Evolutionary conservation across 2,797 vertebrate genomes (phyloP).

Genomic region (Oryzias dopingdopingensis): DNA sequence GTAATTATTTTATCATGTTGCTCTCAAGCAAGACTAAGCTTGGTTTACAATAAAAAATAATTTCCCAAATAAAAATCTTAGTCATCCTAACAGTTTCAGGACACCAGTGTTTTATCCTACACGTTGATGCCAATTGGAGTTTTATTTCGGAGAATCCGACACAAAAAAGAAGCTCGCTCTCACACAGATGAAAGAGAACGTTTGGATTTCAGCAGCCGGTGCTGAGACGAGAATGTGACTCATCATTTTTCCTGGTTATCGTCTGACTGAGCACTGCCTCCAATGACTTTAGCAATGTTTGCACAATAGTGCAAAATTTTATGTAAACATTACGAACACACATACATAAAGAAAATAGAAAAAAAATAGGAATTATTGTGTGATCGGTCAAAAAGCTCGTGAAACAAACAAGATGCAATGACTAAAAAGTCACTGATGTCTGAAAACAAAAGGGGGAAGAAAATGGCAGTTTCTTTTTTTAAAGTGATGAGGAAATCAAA

Average conservation of each 20-base stretch:
- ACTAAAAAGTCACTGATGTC: neutral
- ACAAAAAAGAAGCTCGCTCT: conserved; percentile 4
- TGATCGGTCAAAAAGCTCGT: no score
- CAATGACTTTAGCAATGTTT: conserved; percentile 4
- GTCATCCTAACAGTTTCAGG: conserved; percentile 41
- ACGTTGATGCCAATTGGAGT: conserved; percentile 28
- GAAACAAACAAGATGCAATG: neutral
- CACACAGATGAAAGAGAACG: conserved; percentile 22
- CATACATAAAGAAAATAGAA: neutral
- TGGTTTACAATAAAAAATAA: conserved; percentile 57
- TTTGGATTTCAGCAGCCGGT: conserved; percentile 41
- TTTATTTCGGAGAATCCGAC: conserved; percentile 28
- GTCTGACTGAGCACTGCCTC: conserved; percentile 4
- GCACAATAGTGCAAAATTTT: conserved; percentile 5
- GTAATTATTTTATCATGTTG: conserved; percentile 44
- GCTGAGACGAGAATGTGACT: conserved; percentile 29
- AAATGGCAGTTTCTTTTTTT: conserved; percentile 13
- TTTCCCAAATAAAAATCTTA: conserved; percentile 45
- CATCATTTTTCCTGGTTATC: conserved; percentile 13
- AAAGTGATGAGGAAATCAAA: neutral
- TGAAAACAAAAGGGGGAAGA: neutral
- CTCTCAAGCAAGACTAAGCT: conserved; percentile 43
- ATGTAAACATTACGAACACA: conserved; percentile 32
- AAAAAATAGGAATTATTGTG: no score
- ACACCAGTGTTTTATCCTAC: conserved; percentile 32